Percentiles rank a stretch among this genome's conserved stretches.
phyloP scores from a whole-genome alignment of 2,888 invertebrate species.

The Junonia oenone region DNA sequence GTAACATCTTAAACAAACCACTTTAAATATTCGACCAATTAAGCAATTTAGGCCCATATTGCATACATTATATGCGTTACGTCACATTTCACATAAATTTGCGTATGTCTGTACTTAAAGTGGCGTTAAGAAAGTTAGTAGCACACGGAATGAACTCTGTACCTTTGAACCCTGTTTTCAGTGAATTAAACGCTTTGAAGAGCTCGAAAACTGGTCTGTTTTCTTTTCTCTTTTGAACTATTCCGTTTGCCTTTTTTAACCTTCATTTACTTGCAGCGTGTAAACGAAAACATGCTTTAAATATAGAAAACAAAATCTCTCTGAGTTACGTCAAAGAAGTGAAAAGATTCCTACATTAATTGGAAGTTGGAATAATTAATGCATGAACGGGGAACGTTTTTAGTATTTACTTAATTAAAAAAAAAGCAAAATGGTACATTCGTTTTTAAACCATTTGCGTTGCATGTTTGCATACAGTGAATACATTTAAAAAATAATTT shows the following conservation, averaged over 20 bases:
- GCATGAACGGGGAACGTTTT: neutral
- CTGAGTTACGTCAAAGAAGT: neutral
- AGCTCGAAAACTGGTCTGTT: neutral
- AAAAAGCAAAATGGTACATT: neutral
- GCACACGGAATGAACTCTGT: conserved; percentile 29
- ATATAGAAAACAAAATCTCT: neutral
- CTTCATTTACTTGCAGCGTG: neutral
- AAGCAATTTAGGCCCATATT: conserved; percentile 33
- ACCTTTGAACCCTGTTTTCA: conserved; percentile 26
- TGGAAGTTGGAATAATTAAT: neutral
- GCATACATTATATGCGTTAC: neutral
- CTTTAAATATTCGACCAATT: conserved; percentile 28
- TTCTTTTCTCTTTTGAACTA: neutral
- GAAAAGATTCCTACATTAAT: neutral
- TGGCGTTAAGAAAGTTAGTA: conserved; percentile 29
- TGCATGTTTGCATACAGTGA: neutral
- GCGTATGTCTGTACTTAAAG: conserved; percentile 22
- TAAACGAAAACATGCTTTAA: conserved; percentile 5
- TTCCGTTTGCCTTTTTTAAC: conserved; percentile 2
- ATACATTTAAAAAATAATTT: neutral
- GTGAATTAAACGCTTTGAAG: conserved; percentile 25
- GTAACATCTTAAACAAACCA: conserved; percentile 42
- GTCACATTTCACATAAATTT: conserved; percentile 10
- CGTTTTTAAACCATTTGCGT: neutral
- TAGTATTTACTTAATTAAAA: neutral